These are phyloP conservation scores for Lacerta agilis DNA, from an alignment of 2,797 vertebrate species.

Conservation along the genomic window DNA sequence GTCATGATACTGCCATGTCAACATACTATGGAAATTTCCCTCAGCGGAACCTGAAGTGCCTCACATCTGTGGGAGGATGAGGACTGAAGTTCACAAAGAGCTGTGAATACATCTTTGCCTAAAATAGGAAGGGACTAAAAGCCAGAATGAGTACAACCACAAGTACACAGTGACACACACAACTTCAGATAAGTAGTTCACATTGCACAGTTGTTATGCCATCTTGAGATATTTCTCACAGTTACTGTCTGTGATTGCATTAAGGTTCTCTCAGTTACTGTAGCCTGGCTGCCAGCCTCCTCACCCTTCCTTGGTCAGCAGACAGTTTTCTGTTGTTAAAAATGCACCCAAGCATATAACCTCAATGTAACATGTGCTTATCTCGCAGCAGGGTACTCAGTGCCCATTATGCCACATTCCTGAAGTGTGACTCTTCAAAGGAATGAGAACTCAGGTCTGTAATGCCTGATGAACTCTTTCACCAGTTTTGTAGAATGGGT, in stretches of 20 bases:
- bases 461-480: neutral
- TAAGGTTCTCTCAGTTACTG: neutral
- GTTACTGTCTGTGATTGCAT: neutral
- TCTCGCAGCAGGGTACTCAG: neutral
- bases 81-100: neutral
- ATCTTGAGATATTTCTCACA: neutral
- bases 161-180: neutral
- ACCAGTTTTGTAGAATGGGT: neutral
- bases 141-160: neutral
- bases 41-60: neutral
- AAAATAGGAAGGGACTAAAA: neutral
- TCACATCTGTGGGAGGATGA: neutral
- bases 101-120: neutral
- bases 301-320: neutral
- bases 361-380: constrained; percentile 9
- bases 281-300: neutral
- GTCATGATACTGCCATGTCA: neutral
- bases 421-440: neutral
- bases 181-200: neutral
- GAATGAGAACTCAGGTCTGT: neutral
- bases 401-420: neutral
- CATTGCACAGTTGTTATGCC: neutral
- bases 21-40: neutral
- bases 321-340: neutral
- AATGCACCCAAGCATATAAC: constrained; percentile 9